Percentiles rank a stretch among this genome's conserved stretches.
Conservation (phyloP, 2,888 invertebrate species). For the Drosophila borealis region DNA sequence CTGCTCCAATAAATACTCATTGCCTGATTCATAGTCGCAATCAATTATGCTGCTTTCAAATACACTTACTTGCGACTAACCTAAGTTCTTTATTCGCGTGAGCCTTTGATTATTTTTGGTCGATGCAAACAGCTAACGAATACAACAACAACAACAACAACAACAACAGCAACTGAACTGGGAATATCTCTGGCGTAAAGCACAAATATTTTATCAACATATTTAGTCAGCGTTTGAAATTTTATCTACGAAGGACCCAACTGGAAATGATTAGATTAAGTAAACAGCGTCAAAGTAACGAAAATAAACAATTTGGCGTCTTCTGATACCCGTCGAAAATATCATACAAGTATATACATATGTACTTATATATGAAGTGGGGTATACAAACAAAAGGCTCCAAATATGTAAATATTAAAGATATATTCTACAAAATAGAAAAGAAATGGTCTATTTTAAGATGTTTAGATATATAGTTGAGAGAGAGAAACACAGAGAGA, state of each 20-base stretch:
- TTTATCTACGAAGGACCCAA: constrained; percentile 60
- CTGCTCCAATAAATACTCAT: neutral
- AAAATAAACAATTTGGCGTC: constrained; percentile 33
- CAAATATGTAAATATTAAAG: neutral
- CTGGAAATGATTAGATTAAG: constrained; percentile 63
- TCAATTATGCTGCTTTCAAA: constrained; percentile 9
- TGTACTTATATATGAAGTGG: neutral
- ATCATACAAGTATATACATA: no score
- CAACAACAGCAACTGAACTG: constrained; percentile 2
- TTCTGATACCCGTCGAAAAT: constrained; percentile 17
- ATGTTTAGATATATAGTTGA: no score
- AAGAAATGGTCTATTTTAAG: no score
- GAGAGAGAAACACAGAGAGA: no score
- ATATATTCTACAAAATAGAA: no score
- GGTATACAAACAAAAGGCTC: neutral
- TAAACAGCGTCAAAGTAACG: constrained; percentile 36
- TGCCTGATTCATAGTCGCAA: constrained; percentile 15
- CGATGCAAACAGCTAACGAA: constrained; percentile 25
- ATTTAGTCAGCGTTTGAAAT: constrained; percentile 47
- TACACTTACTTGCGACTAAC: constrained; percentile 10
- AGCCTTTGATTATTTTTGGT: constrained; percentile 2
- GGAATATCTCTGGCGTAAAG: constrained; percentile 30
- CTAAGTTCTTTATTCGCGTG: constrained; percentile 16
- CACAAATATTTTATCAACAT: constrained; percentile 54
- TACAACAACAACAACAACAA: constrained; percentile 7